Evolutionary conservation across 2,113 vertebrate species (phyloP).

Genomic region (Lasiurus borealis): DNA sequence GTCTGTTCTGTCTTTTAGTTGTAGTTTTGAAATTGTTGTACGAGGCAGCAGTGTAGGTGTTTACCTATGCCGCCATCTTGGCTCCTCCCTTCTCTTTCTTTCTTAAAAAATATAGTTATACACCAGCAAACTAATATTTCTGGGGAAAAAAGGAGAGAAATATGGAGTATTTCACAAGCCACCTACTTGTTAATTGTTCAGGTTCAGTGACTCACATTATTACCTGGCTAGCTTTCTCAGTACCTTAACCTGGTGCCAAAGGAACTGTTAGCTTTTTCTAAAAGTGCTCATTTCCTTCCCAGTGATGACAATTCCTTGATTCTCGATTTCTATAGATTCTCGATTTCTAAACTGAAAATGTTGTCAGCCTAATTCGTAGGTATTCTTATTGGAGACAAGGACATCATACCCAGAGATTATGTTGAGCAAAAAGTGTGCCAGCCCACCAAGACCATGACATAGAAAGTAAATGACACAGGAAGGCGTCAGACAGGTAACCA

Average conservation of each 20-base stretch:
- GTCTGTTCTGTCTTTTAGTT: too few relatives aligned
- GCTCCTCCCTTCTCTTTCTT: neutral
- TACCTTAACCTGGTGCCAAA: constrained; percentile 12
- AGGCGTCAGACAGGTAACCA: constrained; percentile 2
- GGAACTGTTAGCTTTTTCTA: constrained; percentile 29
- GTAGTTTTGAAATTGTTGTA: too few relatives aligned
- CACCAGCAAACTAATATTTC: neutral
- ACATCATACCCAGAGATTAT: neutral
- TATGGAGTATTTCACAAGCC: constrained; percentile 5
- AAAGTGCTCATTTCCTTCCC: constrained; percentile 52
- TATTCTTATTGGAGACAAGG: constrained; percentile 55
- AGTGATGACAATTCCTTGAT: constrained; percentile 64
- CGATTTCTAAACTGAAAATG: constrained; percentile 57
- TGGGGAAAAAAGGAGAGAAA: neutral
- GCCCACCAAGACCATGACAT: neutral
- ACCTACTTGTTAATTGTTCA: neutral
- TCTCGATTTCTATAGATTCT: constrained; percentile 53
- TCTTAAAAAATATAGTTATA: neutral
- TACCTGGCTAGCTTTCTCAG: constrained; percentile 34
- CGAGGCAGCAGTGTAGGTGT: too few relatives aligned
- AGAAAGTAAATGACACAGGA: constrained; percentile 56
- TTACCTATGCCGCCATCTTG: too few relatives aligned
- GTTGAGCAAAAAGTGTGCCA: neutral
- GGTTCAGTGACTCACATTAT: constrained; percentile 62
- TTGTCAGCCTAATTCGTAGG: constrained; percentile 58